Evolutionary conservation across 2,888 invertebrate genomes (phyloP).

Genomic region (Vesta saturnalis): DNA sequence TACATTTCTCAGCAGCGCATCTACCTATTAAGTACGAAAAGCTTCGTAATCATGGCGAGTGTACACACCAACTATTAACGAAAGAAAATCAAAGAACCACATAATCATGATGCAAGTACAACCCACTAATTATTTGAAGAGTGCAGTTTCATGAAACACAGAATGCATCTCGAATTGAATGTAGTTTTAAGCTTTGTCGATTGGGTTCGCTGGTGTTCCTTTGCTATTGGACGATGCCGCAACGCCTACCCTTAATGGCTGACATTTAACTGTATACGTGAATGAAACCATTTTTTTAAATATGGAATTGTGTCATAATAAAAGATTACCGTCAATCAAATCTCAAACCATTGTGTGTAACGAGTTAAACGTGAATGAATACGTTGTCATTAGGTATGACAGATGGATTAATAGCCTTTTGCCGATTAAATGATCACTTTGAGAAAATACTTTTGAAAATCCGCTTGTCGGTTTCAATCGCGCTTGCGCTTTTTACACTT

Average conservation of each 20-base stretch:
- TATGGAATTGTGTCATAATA: conserved; percentile 36
- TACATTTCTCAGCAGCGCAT: not conserved
- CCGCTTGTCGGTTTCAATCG: not conserved
- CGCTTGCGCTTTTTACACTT: conserved; percentile 11
- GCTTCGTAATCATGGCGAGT: conserved; percentile 10
- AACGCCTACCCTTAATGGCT: conserved; percentile 55
- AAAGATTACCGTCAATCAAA: conserved; percentile 37
- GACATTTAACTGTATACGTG: conserved; percentile 42
- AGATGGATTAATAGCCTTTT: conserved; percentile 33
- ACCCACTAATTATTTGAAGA: conserved; percentile 46
- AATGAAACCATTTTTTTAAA: conserved; percentile 36
- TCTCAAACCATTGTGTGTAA: conserved; percentile 17
- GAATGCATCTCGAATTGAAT: conserved; percentile 38
- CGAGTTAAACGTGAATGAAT: conserved; percentile 28
- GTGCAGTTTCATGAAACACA: conserved; percentile 37
- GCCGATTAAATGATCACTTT: conserved; percentile 26
- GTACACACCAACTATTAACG: not conserved
- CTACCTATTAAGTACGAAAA: not conserved
- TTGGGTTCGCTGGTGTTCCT: conserved; percentile 49
- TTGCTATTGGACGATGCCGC: conserved; percentile 51
- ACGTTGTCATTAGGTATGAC: conserved; percentile 27
- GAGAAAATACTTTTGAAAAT: conserved; percentile 8
- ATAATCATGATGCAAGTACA: conserved; percentile 44
- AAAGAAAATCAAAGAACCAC: conserved; percentile 16
- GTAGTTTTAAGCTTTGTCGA: conserved; percentile 45